A percentile compares a stretch with the other conserved stretches of the same genome.
Conservation (phyloP, 2,888 invertebrate genomes). For the Tetranychus truncatus region DNA sequence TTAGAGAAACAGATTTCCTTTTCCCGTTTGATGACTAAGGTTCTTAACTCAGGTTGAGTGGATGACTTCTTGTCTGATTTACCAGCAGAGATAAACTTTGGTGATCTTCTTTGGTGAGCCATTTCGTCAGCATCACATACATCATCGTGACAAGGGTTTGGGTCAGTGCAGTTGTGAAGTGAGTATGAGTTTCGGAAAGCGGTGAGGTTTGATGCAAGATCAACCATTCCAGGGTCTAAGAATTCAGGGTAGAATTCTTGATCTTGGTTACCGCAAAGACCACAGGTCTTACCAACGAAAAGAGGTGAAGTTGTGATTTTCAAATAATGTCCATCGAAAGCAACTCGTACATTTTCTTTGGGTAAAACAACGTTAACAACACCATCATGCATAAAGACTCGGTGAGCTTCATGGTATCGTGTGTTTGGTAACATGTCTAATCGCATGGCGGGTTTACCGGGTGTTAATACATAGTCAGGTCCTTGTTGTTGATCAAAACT, state of each 20-base stretch:
- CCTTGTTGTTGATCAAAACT: too few relatives aligned
- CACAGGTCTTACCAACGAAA: slow-evolving; percentile 24
- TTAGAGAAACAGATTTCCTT: not conserved
- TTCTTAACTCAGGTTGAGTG: too few relatives aligned
- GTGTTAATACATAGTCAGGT: slow-evolving; percentile 11
- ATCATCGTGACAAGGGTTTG: too few relatives aligned
- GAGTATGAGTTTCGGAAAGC: slow-evolving; percentile 19
- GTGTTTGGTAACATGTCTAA: too few relatives aligned
- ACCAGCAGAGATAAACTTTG: too few relatives aligned
- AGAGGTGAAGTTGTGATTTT: slow-evolving; percentile 20
- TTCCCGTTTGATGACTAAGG: not conserved
- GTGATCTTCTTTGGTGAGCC: too few relatives aligned
- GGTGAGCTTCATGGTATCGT: not conserved
- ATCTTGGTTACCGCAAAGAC: slow-evolving; percentile 26
- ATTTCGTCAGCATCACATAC: too few relatives aligned
- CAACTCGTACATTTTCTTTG: slow-evolving; percentile 14
- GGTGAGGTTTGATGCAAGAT: slow-evolving; percentile 14
- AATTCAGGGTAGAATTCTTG: slow-evolving; percentile 23
- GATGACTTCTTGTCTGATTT: too few relatives aligned
- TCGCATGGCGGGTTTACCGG: slow-evolving; percentile 7
- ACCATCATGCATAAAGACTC: not conserved
- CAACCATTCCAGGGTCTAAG: slow-evolving; percentile 19
- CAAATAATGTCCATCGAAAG: slow-evolving; percentile 23
- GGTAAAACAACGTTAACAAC: slow-evolving; percentile 11
- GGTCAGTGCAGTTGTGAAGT: not conserved